phyloP scores from a whole-genome alignment of 2,888 invertebrate genomes.

The Drosophila emarginata region DNA sequence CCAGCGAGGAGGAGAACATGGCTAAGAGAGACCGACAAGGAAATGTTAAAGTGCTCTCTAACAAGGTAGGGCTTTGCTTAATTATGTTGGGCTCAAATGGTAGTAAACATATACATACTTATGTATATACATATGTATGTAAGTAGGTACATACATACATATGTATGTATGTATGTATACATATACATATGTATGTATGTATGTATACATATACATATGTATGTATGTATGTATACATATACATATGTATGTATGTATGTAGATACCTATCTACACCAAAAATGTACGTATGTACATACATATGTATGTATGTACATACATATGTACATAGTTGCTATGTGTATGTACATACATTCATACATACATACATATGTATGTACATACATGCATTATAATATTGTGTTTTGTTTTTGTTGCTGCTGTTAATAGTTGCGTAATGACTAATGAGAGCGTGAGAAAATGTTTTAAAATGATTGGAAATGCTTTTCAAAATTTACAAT shows the following conservation, averaged over 20 bases:
- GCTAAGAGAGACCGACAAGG: constrained; percentile 13
- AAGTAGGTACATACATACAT: constrained; percentile 53
- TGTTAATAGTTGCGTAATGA: constrained; percentile 43
- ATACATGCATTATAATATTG: constrained; percentile 32
- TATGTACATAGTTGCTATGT: constrained; percentile 74
- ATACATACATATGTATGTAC: too few species aligned
- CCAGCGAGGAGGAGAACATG: not conserved
- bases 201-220: too few species aligned
- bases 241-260: too few species aligned
- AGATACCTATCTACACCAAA: constrained; percentile 54
- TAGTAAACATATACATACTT: constrained; percentile 65
- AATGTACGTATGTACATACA: constrained; percentile 25
- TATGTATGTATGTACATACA: constrained; percentile 9
- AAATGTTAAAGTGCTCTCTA: constrained; percentile 21
- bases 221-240: constrained; percentile 35
- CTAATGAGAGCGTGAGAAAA: constrained; percentile 61
- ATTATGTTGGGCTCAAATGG: constrained; percentile 42
- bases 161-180: constrained; percentile 45
- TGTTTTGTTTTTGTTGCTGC: constrained; percentile 56
- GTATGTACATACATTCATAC: not conserved
- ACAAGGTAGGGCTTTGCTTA: constrained; percentile 43
- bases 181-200: too few species aligned
- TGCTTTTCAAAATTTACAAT: constrained; percentile 4
- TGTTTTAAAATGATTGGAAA: constrained; percentile 17
- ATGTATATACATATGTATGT: too few species aligned